These are phyloP conservation scores for Hirtodrosophila histrioides DNA, from an alignment of 2,888 invertebrate species.

Conservation along the genomic window DNA sequence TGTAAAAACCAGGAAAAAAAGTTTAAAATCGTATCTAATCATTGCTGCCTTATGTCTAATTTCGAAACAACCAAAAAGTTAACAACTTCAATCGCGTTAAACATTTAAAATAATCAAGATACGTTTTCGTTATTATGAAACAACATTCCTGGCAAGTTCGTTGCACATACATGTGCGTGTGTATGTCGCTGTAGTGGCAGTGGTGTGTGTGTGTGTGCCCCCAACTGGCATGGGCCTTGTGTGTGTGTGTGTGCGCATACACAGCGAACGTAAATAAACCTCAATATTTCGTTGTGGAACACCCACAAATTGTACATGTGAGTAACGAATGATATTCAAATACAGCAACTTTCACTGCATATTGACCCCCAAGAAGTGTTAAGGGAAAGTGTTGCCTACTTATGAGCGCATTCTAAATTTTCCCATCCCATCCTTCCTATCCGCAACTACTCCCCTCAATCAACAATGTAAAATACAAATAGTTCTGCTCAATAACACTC, in stretches of 20 bases:
- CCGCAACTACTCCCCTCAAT: conserved; percentile 16
- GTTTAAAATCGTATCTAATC: conserved; percentile 55
- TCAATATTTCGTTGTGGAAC: conserved; percentile 42
- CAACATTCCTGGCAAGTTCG: conserved; percentile 45
- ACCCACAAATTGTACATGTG: conserved; percentile 66
- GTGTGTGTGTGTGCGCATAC: conserved; percentile 27
- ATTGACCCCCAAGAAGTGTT: conserved; percentile 37
- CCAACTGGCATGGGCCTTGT: not conserved
- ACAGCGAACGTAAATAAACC: conserved; percentile 70
- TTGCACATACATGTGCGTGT: conserved; percentile 58
- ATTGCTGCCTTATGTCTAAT: conserved; percentile 64
- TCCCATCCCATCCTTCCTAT: conserved; percentile 5
- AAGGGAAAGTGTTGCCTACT: conserved; percentile 57
- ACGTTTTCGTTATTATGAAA: conserved; percentile 64
- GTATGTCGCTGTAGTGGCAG: conserved; percentile 18
- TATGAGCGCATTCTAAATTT: conserved; percentile 52
- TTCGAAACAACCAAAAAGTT: conserved; percentile 40
- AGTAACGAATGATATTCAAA: conserved; percentile 44
- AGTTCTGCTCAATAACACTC: conserved; percentile 32
- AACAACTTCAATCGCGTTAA: conserved; percentile 34
- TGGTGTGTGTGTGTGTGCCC: conserved; percentile 11
- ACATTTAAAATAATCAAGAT: conserved; percentile 9
- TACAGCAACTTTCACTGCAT: conserved; percentile 25
- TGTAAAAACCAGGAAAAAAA: conserved; percentile 29
- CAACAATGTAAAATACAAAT: conserved; percentile 45